Evolutionary conservation across 2,888 invertebrate genomes (phyloP).

Genomic region (Nymphalis polychloros): DNA sequence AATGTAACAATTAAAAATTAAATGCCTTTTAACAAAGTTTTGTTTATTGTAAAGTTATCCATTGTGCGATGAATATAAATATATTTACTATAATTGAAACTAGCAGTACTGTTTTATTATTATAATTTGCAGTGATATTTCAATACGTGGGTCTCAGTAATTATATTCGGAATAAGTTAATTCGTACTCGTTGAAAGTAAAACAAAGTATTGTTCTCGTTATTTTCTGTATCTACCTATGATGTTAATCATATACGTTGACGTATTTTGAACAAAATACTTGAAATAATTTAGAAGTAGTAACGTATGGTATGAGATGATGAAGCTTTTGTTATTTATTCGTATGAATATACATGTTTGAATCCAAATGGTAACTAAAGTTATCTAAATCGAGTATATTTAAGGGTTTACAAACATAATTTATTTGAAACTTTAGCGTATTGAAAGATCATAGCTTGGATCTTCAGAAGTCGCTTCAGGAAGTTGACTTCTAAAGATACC

Average conservation of each 20-base stretch:
- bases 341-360: too few species aligned
- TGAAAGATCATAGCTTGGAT: conserved; percentile 12
- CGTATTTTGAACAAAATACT: too few species aligned
- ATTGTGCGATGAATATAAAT: neutral
- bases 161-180: neutral
- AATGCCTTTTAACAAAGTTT: too few species aligned
- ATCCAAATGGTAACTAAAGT: too few species aligned
- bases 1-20: too few species aligned
- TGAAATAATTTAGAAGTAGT: too few species aligned
- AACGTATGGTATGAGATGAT: too few species aligned
- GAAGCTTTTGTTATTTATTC: too few species aligned
- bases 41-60: neutral
- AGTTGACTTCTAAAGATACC: conserved; percentile 14
- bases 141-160: neutral
- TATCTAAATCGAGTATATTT: neutral
- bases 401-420: conserved; percentile 11
- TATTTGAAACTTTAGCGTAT: conserved; percentile 6
- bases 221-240: neutral
- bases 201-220: neutral
- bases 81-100: neutral
- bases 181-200: too few species aligned
- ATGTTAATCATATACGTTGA: too few species aligned
- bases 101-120: neutral
- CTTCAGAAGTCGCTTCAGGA: conserved; percentile 3
- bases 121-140: neutral